Evolutionary conservation across 1,140 invertebrate genomes (phyloP).

Genomic region (Anoplophora glabripennis): DNA sequence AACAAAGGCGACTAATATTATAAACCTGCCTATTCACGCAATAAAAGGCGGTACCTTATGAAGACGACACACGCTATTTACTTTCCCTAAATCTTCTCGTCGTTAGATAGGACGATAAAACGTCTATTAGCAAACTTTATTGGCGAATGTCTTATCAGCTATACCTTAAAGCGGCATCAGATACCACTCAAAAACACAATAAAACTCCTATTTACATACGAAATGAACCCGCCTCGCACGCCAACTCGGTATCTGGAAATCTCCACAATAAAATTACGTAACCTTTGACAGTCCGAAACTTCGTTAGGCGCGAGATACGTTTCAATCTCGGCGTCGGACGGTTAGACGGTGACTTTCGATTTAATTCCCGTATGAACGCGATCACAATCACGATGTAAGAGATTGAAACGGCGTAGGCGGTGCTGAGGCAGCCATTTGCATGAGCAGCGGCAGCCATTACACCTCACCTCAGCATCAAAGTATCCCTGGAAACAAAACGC

Average conservation of each 20-base stretch:
- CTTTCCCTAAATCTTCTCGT: no score
- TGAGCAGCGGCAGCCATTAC: constrained; percentile 40
- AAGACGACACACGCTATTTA: no score
- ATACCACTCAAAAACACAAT: no score
- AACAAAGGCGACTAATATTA: no score
- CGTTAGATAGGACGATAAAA: no score
- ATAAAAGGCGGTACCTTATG: no score
- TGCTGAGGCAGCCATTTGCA: constrained; percentile 38
- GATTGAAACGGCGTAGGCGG: constrained; percentile 29
- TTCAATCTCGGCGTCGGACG: constrained; percentile 15
- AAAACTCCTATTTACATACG: not conserved
- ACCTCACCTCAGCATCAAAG: constrained; percentile 35
- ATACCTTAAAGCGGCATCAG: no score
- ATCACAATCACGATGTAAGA: constrained; percentile 26
- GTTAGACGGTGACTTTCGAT: constrained; percentile 11
- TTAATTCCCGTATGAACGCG: not conserved
- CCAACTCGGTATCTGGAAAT: constrained; percentile 22
- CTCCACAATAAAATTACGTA: constrained; percentile 22
- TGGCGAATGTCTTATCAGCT: no score
- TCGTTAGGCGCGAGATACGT: constrained; percentile 23
- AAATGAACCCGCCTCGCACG: not conserved
- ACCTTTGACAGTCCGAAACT: constrained; percentile 23
- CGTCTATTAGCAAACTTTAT: no score
- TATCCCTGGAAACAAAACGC: constrained; percentile 33
- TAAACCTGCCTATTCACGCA: no score